Base-by-base conservation (phyloP, 2,888 invertebrate species). In the Rhagophthalmus giganteus region DNA sequence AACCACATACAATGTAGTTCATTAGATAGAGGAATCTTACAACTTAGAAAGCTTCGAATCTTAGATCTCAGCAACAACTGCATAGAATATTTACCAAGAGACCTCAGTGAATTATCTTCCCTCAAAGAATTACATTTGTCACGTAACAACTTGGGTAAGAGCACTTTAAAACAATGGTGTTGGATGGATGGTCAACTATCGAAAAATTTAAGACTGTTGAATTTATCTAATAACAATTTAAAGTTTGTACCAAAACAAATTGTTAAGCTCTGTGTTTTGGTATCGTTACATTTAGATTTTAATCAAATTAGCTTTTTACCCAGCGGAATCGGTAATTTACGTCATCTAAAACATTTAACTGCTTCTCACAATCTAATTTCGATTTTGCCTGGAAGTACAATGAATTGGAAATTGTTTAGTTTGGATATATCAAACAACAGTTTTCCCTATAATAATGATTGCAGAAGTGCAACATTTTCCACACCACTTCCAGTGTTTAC, bases 61-160 rank as follows among this genome's bases (percentile, higher is more conserved):
- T 75, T 92, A 34, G 83, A 90, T 75, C 72, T 91, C 48, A 84
- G 84, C 53, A 76, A 84, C 48, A 92, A 92, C 77, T 78, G 79
- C 54, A 80, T 91, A 37, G 82, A 81, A 53, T 81, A 77, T 64
- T 73, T 91, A 37, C 91, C 91, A 1, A 74, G 78, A 9, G 87
- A 87, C 67, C 70, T 91, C 57, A 87, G 85, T 61, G 74, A 77
- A 1, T 76, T 90, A 64, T 77, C 81, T 0, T 78, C 75, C 63
- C 69, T 91, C 38, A 75, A 73, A 50, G 84, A 85, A 64, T 67
- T 91, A 6, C 76, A 82, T 69, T 62, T 90, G 12, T 76, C 82
- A 1, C 76, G 81, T 47, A 91, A 91, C 74, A 70, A 73, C 31
- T 74, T 91, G 16, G 84, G 85, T 10, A 79, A 78, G 51, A 67